Conservation (phyloP, 2,797 vertebrate species). For the Kryptopterus vitreolus region DNA sequence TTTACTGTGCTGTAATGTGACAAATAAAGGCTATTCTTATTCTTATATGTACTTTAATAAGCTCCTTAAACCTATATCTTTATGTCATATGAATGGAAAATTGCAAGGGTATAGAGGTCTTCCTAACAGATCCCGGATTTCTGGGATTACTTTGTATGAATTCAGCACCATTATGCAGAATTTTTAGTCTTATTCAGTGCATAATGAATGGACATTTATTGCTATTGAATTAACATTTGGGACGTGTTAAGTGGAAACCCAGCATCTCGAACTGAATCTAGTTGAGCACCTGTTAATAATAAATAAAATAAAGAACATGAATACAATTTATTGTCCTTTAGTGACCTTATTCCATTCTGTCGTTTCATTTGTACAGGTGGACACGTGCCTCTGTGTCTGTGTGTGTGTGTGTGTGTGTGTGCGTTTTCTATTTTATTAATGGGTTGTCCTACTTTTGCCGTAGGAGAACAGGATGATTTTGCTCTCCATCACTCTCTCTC, state of each 20-base stretch:
- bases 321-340: background rate
- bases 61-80: background rate
- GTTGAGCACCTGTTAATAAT: background rate
- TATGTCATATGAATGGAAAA: background rate
- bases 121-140: too few relatives aligned
- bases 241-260: background rate
- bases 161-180: background rate
- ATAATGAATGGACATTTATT: background rate
- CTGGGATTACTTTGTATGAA: background rate
- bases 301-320: background rate
- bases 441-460: background rate
- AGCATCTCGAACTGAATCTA: background rate
- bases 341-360: background rate
- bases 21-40: too few relatives aligned
- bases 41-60: background rate
- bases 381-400: background rate
- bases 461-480: background rate
- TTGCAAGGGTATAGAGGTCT: background rate
- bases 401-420: background rate
- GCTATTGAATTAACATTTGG: background rate
- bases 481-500: background rate
- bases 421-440: background rate
- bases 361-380: background rate
- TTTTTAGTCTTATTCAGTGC: background rate
- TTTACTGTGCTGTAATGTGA: too few relatives aligned